Percentiles rank a stretch among this genome's conserved stretches.
phyloP scores from a whole-genome alignment of 1,140 invertebrate species.

The Caenorhabditis tropicalis region DNA sequence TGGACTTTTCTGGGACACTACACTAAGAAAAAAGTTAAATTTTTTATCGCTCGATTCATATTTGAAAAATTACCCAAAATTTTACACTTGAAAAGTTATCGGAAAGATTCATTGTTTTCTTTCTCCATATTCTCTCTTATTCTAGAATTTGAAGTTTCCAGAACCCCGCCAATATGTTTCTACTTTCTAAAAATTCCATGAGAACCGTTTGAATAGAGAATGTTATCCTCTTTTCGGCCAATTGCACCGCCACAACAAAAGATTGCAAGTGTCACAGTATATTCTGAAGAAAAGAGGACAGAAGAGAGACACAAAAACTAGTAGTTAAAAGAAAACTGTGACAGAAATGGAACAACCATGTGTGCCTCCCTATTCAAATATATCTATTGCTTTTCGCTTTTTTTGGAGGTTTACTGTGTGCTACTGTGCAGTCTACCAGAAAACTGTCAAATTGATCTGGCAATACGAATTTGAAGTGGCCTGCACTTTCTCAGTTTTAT shows the following conservation, averaged over 20 bases:
- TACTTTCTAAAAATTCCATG: too few species aligned
- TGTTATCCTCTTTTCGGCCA: not conserved
- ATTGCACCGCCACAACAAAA: not conserved
- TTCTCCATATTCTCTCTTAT: too few species aligned
- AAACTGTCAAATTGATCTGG: not conserved
- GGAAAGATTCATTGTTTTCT: too few species aligned
- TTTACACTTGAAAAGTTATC: too few species aligned
- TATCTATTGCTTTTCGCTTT: not conserved
- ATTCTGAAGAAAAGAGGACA: too few species aligned
- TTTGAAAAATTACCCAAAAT: too few species aligned
- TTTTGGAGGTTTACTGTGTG: not conserved
- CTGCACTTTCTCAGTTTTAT: not conserved
- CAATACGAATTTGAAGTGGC: not conserved
- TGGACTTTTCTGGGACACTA: too few species aligned
- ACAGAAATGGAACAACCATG: constrained; percentile 14
- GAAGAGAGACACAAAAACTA: not conserved
- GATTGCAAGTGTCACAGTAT: not conserved
- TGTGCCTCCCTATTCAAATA: constrained; percentile 30
- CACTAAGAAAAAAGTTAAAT: too few species aligned
- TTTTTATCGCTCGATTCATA: too few species aligned
- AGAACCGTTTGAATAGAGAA: too few species aligned
- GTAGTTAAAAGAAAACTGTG: constrained; percentile 22
- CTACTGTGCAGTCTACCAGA: not conserved
- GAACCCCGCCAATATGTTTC: too few species aligned
- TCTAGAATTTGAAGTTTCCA: too few species aligned